phyloP scores from a whole-genome alignment of 53 echinoderm and acorn worm species.

The Holothuria scabra region DNA sequence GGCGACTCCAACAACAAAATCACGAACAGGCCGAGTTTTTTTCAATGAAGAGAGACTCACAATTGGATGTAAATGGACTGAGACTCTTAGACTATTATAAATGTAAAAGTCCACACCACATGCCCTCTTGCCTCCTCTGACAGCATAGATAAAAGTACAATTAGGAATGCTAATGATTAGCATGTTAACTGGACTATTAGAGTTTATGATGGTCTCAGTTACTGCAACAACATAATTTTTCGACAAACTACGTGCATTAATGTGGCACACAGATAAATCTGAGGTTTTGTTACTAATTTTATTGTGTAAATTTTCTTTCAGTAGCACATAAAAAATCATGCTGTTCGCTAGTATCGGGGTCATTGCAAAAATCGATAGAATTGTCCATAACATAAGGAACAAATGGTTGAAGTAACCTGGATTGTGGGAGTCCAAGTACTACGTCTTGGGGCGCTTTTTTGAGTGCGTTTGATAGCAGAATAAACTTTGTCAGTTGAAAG shows the following conservation, averaged over 20 bases:
- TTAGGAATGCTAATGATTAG: neutral
- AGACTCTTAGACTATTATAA: neutral
- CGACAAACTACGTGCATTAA: conserved; percentile 2
- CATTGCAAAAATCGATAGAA: no score
- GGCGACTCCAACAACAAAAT: neutral
- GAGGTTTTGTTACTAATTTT: no score
- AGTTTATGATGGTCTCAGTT: neutral
- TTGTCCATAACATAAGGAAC: neutral
- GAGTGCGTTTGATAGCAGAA: no score
- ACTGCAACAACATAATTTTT: neutral
- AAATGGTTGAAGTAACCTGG: neutral
- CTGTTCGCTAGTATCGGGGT: no score
- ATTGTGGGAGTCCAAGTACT: no score
- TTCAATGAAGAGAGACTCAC: conserved; percentile 1
- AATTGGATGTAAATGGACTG: neutral
- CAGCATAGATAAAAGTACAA: neutral
- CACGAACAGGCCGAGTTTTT: neutral
- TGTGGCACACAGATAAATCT: neutral
- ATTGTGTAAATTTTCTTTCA: no score
- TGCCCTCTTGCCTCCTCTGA: neutral
- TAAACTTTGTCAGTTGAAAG: no score
- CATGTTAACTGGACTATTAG: neutral
- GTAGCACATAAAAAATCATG: no score
- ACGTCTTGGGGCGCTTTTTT: no score
- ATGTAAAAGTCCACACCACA: conserved; percentile 7